These are phyloP conservation scores for Onychostoma macrolepis DNA, from an alignment of 2,113 vertebrate genomes.

Conservation along the genomic window DNA sequence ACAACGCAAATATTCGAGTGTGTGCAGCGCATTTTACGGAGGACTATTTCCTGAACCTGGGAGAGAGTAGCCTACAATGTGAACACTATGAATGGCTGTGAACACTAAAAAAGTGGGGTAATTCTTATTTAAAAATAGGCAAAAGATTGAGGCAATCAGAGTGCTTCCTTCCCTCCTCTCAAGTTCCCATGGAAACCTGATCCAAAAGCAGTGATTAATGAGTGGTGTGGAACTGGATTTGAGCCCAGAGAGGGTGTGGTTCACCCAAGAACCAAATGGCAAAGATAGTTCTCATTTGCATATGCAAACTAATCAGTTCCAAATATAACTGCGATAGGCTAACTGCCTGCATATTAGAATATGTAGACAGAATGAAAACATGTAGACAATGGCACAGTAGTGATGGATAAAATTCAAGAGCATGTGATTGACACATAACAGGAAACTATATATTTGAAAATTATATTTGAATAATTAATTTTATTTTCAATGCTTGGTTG, in stretches of 20 bases:
- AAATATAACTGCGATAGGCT: conserved; percentile 55
- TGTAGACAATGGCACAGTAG: not conserved
- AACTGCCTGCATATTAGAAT: conserved; percentile 15
- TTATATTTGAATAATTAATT: not conserved
- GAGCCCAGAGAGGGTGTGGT: conserved; percentile 38
- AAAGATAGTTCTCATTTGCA: conserved; percentile 60
- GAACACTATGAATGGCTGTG: too few species aligned
- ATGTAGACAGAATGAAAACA: not conserved
- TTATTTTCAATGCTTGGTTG: not conserved
- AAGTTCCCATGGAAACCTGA: conserved; percentile 58
- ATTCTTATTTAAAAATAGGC: conserved; percentile 20
- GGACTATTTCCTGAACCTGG: too few species aligned
- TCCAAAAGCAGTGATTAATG: conserved; percentile 54
- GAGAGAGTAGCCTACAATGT: too few species aligned
- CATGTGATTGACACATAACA: not conserved
- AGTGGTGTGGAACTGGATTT: conserved; percentile 51
- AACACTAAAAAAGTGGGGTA: too few species aligned
- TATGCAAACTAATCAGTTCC: conserved; percentile 59
- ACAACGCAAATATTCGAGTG: too few species aligned
- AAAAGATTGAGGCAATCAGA: conserved; percentile 14
- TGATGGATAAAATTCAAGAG: not conserved
- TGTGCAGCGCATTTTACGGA: too few species aligned
- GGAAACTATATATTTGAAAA: not conserved
- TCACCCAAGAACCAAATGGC: conserved; percentile 26
- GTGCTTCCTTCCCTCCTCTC: conserved; percentile 24